phyloP scores from a whole-genome alignment of 2,113 vertebrate genomes.

The Gobio gobio region DNA sequence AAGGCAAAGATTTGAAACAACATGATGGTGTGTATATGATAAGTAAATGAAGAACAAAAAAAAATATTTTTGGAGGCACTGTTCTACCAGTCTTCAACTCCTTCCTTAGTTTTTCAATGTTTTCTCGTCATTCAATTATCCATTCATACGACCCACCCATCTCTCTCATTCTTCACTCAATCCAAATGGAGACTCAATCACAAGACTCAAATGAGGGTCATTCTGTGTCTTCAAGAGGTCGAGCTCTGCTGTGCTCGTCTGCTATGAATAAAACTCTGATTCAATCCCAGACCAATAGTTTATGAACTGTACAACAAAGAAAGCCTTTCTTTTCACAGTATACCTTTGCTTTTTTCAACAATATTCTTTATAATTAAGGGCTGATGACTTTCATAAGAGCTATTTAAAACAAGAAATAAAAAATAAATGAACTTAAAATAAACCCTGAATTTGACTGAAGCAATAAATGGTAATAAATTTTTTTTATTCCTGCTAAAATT shows the following conservation, averaged over 20 bases:
- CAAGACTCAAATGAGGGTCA: slow-evolving; percentile 25
- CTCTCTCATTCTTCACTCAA: not conserved
- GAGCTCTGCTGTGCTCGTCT: not conserved
- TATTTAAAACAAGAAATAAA: not conserved
- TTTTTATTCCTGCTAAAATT: not conserved
- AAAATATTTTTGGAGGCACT: not conserved
- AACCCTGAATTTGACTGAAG: not conserved
- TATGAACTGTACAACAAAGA: not conserved
- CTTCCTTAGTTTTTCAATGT: not conserved
- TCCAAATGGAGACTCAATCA: not conserved
- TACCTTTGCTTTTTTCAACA: not conserved
- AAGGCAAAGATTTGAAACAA: not conserved
- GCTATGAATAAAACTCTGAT: slow-evolving; percentile 37
- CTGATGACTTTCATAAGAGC: slow-evolving; percentile 6
- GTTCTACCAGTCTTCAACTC: not conserved
- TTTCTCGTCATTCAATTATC: not conserved
- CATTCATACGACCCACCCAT: not conserved
- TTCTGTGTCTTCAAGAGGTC: slow-evolving; percentile 16
- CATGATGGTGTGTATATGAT: not conserved
- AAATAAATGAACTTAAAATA: not conserved
- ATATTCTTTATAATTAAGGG: not conserved
- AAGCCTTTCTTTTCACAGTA: not conserved
- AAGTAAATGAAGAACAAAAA: too few relatives aligned
- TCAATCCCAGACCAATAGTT: slow-evolving; percentile 11
- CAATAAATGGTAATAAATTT: not conserved